These are phyloP conservation scores for Palythoa caribaeorum DNA, from an alignment of 92 coral and sea anemone genomes.

Conservation along the genomic window DNA sequence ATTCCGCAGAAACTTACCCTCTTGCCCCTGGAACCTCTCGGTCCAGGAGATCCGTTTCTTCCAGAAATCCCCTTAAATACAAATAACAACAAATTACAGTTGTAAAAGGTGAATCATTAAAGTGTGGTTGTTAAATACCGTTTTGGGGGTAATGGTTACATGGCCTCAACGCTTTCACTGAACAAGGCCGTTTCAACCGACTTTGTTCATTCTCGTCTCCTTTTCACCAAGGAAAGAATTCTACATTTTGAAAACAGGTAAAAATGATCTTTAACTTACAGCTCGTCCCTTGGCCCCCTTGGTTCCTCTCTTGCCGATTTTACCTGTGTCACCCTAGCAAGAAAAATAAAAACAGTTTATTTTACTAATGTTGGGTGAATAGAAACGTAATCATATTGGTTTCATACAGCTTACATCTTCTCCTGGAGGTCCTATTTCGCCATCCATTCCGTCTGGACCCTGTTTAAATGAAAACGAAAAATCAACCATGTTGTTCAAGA, in stretches of 20 bases:
- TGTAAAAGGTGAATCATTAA: not conserved
- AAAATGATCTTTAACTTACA: not conserved
- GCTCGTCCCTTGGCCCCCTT: not conserved
- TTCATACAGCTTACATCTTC: not conserved
- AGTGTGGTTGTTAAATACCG: not conserved
- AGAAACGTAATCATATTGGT: not conserved
- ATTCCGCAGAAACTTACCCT: not conserved
- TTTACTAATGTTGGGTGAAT: not conserved
- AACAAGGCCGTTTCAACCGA: not conserved
- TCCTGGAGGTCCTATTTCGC: not conserved
- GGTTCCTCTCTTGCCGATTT: not conserved
- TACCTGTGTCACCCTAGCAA: not conserved
- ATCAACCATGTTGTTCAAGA: too few species aligned
- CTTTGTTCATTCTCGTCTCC: too few species aligned
- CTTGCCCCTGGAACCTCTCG: not conserved
- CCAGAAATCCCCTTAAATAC: not conserved
- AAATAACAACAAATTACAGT: not conserved
- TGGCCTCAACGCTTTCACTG: not conserved
- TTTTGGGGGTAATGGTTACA: not conserved
- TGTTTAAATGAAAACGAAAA: not conserved
- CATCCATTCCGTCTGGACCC: conserved; percentile 9
- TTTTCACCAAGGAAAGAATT: not conserved
- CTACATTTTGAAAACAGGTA: not conserved
- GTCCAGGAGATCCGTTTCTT: not conserved
- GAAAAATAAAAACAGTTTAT: not conserved